Evolutionary conservation across 1,140 invertebrate species (phyloP), one percentile per base, ranked within the genome.

Genomic region (Neuroterus valhalla): DNA sequence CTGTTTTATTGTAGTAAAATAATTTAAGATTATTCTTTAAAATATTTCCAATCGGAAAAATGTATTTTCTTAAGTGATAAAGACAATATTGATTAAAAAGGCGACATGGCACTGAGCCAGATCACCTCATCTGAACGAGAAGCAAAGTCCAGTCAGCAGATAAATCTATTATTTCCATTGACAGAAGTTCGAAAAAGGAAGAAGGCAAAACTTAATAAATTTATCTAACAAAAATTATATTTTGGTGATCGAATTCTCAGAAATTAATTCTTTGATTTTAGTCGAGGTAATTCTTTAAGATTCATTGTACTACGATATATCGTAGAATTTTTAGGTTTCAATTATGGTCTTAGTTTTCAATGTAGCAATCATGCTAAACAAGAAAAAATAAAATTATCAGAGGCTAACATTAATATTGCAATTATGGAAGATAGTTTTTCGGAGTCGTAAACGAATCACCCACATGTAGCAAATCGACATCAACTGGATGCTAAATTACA

Each of bases 111-210:
- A 62, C 55, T 62, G 4, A 31, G 55, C 55, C 55, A 62, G 55
- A 62, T 38, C 55, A 62, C 55, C 21, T 62, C 55, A 62, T 62
- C 26, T 62, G 55, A 31, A 62, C 26, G 23, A 23, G 55, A 62
- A 31, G 55, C 14, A 62, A 26, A 31, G 26, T 4, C 26, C 21
- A 62, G 55, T 62, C 55, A 62, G 55, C 55, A 62, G 55, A 62
- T 62, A 62, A 62, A 62, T 62, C 26, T 62, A 14, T 62, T 62
- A 62, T 62, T 62, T 62, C 55, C 21, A 38, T n/a, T 62, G 55
- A 38, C 31, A 31, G 23, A 62, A 62, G 10, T n/a, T 5, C 15
- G n/a, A 62, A 62, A 4, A 62, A 14, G 2, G n/a, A 31, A 31
- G 12, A 62, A 31, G 55, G 6, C 31, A 62, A 62, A 31, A 31